These are phyloP conservation scores for Scaptomyza caliginosa DNA, from an alignment of 2,888 invertebrate genomes.

Conservation along the genomic window DNA sequence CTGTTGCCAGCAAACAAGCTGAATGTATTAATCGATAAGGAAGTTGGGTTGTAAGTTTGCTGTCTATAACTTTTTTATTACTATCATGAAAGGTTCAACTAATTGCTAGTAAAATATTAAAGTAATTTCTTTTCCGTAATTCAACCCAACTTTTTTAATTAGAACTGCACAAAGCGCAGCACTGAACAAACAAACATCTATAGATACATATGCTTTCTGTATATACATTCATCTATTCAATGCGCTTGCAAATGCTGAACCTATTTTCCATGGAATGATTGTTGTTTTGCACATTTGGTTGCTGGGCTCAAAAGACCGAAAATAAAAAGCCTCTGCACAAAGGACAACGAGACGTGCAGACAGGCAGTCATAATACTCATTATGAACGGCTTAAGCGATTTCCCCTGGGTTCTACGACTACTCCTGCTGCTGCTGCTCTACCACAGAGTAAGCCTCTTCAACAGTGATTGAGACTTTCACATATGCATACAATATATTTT, in stretches of 20 bases:
- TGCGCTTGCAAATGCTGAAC: background rate
- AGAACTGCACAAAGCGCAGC: background rate
- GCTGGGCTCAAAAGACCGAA: constrained; percentile 4
- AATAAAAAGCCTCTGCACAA: background rate
- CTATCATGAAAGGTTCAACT: too few relatives aligned
- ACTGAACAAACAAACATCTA: background rate
- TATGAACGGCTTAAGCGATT: constrained; percentile 84
- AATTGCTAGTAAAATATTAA: too few relatives aligned
- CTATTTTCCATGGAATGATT: constrained; percentile 17
- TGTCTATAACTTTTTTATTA: too few relatives aligned
- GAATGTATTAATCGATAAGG: constrained; percentile 11
- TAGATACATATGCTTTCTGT: background rate
- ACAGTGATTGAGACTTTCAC: constrained; percentile 63
- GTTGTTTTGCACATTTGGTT: constrained; percentile 32
- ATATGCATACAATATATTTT: constrained; percentile 57
- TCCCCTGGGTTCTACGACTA: constrained; percentile 77
- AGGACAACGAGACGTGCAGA: constrained; percentile 17
- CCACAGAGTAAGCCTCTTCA: constrained; percentile 75
- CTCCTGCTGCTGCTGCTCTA: constrained; percentile 28
- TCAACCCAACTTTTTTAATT: too few relatives aligned
- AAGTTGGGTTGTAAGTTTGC: too few relatives aligned
- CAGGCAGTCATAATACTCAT: constrained; percentile 78
- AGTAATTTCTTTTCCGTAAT: too few relatives aligned
- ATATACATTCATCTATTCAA: background rate
- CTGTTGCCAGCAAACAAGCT: constrained; percentile 46